Evolutionary conservation across 2,113 vertebrate genomes (phyloP), one percentile per base, ranked within the genome.

Genomic region (Oreocharis arfaki): DNA sequence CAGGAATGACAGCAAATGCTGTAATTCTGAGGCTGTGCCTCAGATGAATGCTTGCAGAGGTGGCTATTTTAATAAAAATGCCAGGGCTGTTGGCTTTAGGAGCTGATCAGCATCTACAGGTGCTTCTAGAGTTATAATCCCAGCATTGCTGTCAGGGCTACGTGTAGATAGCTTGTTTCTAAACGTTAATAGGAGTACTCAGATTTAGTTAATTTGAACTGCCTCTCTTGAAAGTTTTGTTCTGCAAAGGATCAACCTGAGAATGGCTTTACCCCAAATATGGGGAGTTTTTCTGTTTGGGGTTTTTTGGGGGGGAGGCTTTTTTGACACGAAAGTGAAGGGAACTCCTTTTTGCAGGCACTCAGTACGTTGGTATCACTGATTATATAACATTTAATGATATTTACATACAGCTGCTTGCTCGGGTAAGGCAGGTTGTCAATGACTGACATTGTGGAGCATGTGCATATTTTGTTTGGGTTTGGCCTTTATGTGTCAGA

Each of bases 281-380:
- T 47, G 22, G 8, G 7, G 28, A 13, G 11, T 4, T 3, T 30
- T 64, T 26, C 17, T 57, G 11, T 8, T 17, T 39, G 13, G 24
- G 8, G 5, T 28, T 60, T 17, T 52, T 14, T 3, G 1, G 4
- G 8, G 9, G 28, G 3, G 2, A 10, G 39, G 39, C n/a, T n/a
- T 59, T 28, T 46, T 27, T 20, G 19, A 26, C n/a, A 7, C 23
- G 15, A 12, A 65, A 41, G 9, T 13, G 11, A 26, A 49, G 42
- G 27, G 15, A 65, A 24, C 6, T 41, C 27, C 8, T 76, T 80
- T 69, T 23, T 59, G 37, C 33, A 71, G 35, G 4, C 8, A 52
- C 10, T 6, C 12, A 35, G 2, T 1, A 0, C 35, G 8, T 30
- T 86, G 26, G 7, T 65, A 8, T 32, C 77, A 53, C 6, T 42